Conservation (phyloP, 2,888 invertebrate genomes). For the Apotomis betuletana region DNA sequence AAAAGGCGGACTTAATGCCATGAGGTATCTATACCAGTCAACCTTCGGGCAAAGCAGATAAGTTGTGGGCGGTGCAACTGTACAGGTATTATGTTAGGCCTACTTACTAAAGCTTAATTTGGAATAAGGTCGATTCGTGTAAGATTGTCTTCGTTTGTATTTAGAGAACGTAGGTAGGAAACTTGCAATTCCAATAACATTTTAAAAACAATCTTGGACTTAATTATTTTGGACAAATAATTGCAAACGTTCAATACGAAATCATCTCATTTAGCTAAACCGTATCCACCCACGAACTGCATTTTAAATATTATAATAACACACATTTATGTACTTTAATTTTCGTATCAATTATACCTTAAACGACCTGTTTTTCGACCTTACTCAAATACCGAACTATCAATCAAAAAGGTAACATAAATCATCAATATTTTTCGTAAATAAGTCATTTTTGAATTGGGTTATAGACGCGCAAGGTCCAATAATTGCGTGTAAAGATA, state of each 20-base stretch:
- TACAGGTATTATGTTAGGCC: too few relatives aligned
- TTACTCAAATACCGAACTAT: not conserved
- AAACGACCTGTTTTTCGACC: conserved; percentile 28
- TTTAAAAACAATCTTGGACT: too few relatives aligned
- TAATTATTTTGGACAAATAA: not conserved
- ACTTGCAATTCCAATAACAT: too few relatives aligned
- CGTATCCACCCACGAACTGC: conserved; percentile 13
- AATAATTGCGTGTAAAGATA: conserved; percentile 36
- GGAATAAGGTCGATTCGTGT: too few relatives aligned
- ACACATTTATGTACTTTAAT: conserved; percentile 19
- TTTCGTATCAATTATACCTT: conserved; percentile 17
- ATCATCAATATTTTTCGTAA: not conserved
- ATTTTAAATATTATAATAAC: conserved; percentile 17
- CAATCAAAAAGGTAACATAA: not conserved
- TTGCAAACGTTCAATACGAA: not conserved
- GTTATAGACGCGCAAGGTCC: conserved; percentile 16
- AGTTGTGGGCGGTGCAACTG: too few relatives aligned
- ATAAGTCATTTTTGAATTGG: not conserved
- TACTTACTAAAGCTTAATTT: too few relatives aligned
- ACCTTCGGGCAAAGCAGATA: too few relatives aligned
- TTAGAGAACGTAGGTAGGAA: too few relatives aligned
- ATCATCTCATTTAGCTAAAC: not conserved
- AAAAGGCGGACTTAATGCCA: too few relatives aligned
- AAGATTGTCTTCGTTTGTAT: too few relatives aligned
- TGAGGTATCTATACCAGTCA: too few relatives aligned